Base-by-base conservation (phyloP, 1,140 invertebrate genomes). In the Gonatopus flavifemur region DNA sequence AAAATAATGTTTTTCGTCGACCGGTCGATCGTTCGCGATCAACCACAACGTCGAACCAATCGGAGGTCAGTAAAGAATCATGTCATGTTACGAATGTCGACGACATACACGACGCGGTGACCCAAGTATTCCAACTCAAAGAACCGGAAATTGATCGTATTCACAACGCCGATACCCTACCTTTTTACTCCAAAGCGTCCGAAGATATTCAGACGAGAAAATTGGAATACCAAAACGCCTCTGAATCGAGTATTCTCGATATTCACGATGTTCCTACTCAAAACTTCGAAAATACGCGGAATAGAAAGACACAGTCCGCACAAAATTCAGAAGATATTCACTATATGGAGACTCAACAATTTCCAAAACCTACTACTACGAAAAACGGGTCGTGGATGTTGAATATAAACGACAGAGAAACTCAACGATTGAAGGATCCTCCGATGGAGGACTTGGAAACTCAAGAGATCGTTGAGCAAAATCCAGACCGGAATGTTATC, bases 101-200 rank as follows among this genome's bases (percentile, higher is more conserved):
- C 0, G 38, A 51, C 3, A 57, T 60, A 36, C 31, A 60, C n/a
- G 49, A 62, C 13, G n/a, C 48, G 12, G 53, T 57, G 6, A 60
- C 49, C 1, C 53, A 62, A 40, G 18, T 6, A 12, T 52, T n/a
- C n/a, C n/a, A n/a, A n/a, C n/a, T n/a, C n/a, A n/a, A n/a, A n/a
- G n/a, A n/a, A n/a, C n/a, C n/a, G n/a, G n/a, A n/a, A n/a, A n/a
- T n/a, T n/a, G n/a, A n/a, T n/a, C n/a, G n/a, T n/a, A n/a, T n/a
- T n/a, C n/a, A n/a, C n/a, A n/a, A n/a, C n/a, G n/a, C n/a, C n/a
- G n/a, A n/a, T n/a, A n/a, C n/a, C n/a, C n/a, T n/a, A n/a, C n/a
- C n/a, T n/a, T n/a, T n/a, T n/a, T n/a, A n/a, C n/a, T n/a, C 37
- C 37, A 21, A 5, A 39, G 12, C 6, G 25, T 12, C 25, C 6